These are phyloP conservation scores for Argyrosomus japonicus DNA, from an alignment of 2,113 vertebrate species.

Conservation along the genomic window DNA sequence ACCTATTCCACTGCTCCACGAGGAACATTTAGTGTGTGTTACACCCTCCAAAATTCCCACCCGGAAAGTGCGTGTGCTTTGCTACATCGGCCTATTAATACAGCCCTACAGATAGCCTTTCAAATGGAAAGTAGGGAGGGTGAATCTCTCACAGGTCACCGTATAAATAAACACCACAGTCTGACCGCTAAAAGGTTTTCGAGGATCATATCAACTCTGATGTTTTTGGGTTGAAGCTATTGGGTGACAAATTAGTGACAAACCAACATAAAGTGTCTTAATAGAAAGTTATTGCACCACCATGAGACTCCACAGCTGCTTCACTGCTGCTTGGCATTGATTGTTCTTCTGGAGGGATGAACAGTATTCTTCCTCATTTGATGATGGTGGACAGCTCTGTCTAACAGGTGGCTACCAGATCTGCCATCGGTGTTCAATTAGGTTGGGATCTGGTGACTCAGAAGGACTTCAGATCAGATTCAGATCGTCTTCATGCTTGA, in stretches of 20 bases:
- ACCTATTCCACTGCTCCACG: slow-evolving; percentile 15
- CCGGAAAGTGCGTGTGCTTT: slow-evolving; percentile 83
- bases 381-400: background rate
- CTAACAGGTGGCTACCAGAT: background rate
- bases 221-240: background rate
- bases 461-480: background rate
- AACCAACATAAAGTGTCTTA: background rate
- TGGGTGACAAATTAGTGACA: background rate
- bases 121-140: slow-evolving; percentile 52
- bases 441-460: background rate
- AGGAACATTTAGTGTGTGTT: slow-evolving; percentile 53
- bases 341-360: background rate
- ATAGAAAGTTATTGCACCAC: background rate
- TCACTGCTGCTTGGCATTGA: background rate
- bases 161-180: slow-evolving; percentile 49
- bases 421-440: background rate
- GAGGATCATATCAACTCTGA: background rate
- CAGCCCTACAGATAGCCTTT: slow-evolving; percentile 70
- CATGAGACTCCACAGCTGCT: background rate
- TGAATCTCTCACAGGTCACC: slow-evolving; percentile 31
- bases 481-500: background rate
- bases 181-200: background rate
- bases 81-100: slow-evolving; percentile 68
- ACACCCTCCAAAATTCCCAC: slow-evolving; percentile 78
- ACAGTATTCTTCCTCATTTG: background rate